These are phyloP conservation scores for Myrmecophaga tridactyla DNA, from an alignment of 2,113 vertebrate species.

Conservation along the genomic window DNA sequence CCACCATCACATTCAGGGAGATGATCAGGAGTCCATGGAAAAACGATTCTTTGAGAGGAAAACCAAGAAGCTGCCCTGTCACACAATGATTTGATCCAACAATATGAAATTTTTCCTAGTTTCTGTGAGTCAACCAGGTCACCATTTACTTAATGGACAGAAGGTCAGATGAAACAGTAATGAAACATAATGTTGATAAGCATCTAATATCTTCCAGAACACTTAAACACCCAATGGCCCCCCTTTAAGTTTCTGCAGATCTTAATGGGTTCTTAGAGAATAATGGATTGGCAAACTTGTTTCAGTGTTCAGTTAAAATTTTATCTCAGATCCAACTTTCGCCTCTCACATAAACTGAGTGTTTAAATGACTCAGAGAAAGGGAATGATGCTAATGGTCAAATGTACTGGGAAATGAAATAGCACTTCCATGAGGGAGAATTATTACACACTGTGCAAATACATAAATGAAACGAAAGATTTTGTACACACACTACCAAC, in stretches of 20 bases:
- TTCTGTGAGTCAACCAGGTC: not conserved
- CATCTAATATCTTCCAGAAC: not conserved
- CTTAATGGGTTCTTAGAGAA: not conserved
- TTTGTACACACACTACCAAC: not conserved
- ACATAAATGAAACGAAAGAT: not conserved
- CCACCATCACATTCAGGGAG: not conserved
- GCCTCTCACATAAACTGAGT: not conserved
- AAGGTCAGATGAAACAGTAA: not conserved
- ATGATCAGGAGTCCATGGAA: not conserved
- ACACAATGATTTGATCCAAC: not conserved
- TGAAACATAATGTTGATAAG: not conserved
- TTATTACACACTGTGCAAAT: not conserved
- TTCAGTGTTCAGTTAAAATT: no score
- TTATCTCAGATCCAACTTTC: not conserved
- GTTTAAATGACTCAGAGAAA: not conserved
- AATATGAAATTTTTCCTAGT: not conserved
- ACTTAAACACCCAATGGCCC: not conserved
- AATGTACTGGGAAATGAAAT: not conserved
- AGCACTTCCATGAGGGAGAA: not conserved
- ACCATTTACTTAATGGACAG: not conserved
- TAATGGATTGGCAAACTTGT: not conserved
- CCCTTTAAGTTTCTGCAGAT: not conserved
- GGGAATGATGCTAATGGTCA: not conserved
- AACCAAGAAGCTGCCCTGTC: not conserved
- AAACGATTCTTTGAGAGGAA: not conserved